phyloP scores from a whole-genome alignment of 2,888 invertebrate genomes.

The Unio delphinus region DNA sequence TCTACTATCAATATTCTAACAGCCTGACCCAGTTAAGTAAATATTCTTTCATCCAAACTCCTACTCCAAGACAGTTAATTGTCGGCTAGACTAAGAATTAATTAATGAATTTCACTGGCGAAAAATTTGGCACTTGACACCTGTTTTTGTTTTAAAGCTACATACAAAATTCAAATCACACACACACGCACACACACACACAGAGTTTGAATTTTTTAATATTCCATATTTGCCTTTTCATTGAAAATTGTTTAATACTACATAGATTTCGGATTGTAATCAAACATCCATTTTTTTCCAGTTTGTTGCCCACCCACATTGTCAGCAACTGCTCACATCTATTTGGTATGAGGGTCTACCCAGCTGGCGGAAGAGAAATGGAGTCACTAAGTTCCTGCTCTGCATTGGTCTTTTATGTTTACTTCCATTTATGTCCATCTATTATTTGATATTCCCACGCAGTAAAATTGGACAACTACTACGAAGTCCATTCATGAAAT shows the following conservation, averaged over 20 bases:
- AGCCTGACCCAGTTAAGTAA: too few species aligned
- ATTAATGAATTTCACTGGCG: too few species aligned
- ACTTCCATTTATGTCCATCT: conserved; percentile 73
- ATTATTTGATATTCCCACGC: conserved; percentile 74
- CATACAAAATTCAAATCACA: too few species aligned
- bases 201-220: too few species aligned
- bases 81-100: too few species aligned
- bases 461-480: conserved; percentile 73
- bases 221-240: not conserved
- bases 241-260: not conserved
- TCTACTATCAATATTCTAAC: too few species aligned
- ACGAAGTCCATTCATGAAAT: conserved; percentile 76
- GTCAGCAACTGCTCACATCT: conserved; percentile 75
- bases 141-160: too few species aligned
- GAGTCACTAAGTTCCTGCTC: conserved; percentile 72
- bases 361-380: conserved; percentile 72
- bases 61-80: too few species aligned
- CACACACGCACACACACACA: too few species aligned
- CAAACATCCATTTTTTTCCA: conserved; percentile 46
- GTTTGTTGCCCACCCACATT: conserved; percentile 76
- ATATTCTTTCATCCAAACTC: too few species aligned
- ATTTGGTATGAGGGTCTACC: conserved; percentile 76
- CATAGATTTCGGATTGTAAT: not conserved
- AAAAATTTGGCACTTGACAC: too few species aligned
- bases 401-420: conserved; percentile 71